A percentile compares a stretch with the other conserved stretches of the same genome.
phyloP scores from a whole-genome alignment of 2,797 vertebrate genomes.

The Eupleurogrammus muticus region DNA sequence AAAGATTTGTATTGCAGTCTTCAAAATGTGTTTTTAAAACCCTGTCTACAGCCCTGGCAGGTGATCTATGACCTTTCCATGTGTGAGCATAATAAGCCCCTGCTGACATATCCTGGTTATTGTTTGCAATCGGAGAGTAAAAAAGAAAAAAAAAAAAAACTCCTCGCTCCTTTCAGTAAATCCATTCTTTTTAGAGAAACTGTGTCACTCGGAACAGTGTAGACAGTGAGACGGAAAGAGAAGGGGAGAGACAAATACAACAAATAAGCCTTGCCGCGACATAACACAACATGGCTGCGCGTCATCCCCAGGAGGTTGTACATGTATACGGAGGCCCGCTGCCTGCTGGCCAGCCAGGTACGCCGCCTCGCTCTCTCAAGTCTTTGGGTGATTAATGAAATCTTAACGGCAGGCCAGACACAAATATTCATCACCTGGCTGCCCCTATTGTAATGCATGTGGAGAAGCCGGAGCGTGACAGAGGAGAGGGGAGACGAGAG shows the following conservation, averaged over 20 bases:
- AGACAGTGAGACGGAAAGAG: slow-evolving; percentile 54
- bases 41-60: too few species aligned
- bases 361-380: slow-evolving; percentile 74
- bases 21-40: too few species aligned
- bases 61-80: too few species aligned
- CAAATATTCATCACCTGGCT: slow-evolving; percentile 86
- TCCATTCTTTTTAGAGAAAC: slow-evolving; percentile 46
- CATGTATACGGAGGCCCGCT: slow-evolving; percentile 65
- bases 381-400: slow-evolving; percentile 91
- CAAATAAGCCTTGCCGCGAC: slow-evolving; percentile 74
- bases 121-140: slow-evolving; percentile 51
- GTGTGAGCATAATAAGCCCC: slow-evolving; percentile 45
- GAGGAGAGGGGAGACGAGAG: slow-evolving; percentile 81
- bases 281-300: slow-evolving; percentile 73
- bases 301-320: slow-evolving; percentile 76
- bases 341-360: slow-evolving; percentile 80
- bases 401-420: slow-evolving; percentile 85
- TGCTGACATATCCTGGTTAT: slow-evolving; percentile 50
- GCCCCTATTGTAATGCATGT: slow-evolving; percentile 83
- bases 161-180: slow-evolving; percentile 69
- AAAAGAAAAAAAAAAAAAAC: slow-evolving; percentile 31
- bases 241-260: slow-evolving; percentile 68
- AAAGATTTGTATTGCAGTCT: too few species aligned
- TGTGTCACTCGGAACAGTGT: slow-evolving; percentile 46
- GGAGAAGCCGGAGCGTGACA: slow-evolving; percentile 81